Evolutionary conservation across 2,888 invertebrate genomes (phyloP).

Genomic region (Melanargia galathea): DNA sequence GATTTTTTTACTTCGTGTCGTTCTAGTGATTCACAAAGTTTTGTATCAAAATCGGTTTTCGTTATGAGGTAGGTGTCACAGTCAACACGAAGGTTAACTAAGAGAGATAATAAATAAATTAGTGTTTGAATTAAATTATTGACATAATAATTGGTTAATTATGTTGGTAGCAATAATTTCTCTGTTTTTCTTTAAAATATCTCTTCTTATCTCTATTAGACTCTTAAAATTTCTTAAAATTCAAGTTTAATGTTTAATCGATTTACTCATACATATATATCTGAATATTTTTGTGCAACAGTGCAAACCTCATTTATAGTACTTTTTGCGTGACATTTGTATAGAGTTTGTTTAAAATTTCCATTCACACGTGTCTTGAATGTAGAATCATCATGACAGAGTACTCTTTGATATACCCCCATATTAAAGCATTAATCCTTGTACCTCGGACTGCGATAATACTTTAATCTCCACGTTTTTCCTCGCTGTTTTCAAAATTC

Average conservation of each 20-base stretch:
- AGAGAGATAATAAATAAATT: background rate
- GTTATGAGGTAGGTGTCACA: background rate
- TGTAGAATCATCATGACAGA: background rate
- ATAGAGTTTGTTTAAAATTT: background rate
- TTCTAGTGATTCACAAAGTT: constrained; percentile 6
- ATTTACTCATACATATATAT: too few relatives aligned
- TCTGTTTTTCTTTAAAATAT: too few relatives aligned
- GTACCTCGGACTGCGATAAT: background rate
- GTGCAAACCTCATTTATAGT: background rate
- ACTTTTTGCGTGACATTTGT: background rate
- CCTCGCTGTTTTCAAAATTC: background rate
- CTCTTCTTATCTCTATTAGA: too few relatives aligned
- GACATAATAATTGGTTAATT: too few relatives aligned
- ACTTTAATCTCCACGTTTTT: background rate
- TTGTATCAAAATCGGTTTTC: constrained; percentile 5
- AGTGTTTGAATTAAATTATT: background rate
- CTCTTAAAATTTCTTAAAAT: too few relatives aligned
- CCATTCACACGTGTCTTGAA: background rate
- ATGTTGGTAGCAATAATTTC: too few relatives aligned
- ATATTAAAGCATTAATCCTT: background rate
- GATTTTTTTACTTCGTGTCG: constrained; percentile 5
- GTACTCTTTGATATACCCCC: background rate
- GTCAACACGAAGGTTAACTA: background rate
- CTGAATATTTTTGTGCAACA: too few relatives aligned
- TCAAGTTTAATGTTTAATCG: too few relatives aligned